Conservation (phyloP, 2,797 vertebrate species). For the Ctenosaura bakeri region DNA sequence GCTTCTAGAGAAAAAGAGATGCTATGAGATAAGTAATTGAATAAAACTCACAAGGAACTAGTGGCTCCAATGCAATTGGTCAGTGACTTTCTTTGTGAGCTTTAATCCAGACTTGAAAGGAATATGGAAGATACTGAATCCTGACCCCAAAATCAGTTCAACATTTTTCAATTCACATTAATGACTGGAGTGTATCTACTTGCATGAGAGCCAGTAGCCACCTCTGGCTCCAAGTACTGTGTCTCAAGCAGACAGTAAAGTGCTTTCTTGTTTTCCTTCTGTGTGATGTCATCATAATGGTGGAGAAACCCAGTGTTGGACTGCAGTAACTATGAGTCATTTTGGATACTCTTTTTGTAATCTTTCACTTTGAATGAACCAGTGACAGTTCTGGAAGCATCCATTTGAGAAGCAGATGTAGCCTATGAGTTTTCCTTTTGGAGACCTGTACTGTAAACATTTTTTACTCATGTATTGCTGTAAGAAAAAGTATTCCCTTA, state of each 20-base stretch:
- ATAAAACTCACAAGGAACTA: neutral
- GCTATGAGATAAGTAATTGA: neutral
- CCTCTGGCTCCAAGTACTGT: neutral
- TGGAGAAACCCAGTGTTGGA: neutral
- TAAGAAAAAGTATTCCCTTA: neutral
- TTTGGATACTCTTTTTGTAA: neutral
- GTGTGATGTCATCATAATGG: neutral
- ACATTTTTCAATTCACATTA: no score
- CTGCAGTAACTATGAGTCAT: neutral
- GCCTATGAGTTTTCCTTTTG: neutral
- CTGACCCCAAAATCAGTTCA: no score
- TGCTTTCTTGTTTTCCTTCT: neutral
- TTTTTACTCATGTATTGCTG: neutral
- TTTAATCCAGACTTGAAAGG: no score
- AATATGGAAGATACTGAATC: no score
- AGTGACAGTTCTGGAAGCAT: neutral
- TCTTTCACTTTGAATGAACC: neutral
- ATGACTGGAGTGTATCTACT: no score
- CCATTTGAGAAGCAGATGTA: neutral
- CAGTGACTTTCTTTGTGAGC: no score
- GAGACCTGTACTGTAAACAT: neutral
- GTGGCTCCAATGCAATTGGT: no score
- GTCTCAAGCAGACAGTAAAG: neutral
- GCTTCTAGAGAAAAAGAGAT: neutral
- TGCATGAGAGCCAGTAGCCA: no score